Percentiles rank a stretch among this genome's conserved stretches.
These are phyloP conservation scores for Oscheius sp. DNA, from an alignment of 1,140 invertebrate species.

Conservation along the genomic window DNA sequence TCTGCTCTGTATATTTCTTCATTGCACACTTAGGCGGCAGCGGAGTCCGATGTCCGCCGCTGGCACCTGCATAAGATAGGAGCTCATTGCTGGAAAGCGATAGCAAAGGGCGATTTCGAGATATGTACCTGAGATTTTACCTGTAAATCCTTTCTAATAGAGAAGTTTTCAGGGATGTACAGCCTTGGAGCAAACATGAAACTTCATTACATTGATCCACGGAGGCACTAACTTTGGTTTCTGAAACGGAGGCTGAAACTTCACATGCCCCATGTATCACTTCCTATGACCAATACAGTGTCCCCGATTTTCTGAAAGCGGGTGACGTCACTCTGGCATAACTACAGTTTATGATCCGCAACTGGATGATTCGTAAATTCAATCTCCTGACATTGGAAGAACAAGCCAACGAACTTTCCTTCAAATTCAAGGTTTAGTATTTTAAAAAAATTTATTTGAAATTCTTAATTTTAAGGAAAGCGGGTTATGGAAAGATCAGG, in stretches of 20 bases:
- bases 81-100: too few relatives aligned
- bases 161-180: conserved; percentile 26
- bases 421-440: neutral
- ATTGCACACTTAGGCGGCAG: too few relatives aligned
- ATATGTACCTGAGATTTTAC: neutral
- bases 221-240: conserved; percentile 47
- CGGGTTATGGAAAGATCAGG: conserved; percentile 28
- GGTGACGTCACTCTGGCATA: conserved; percentile 77
- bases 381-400: conserved; percentile 31
- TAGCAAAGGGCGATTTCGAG: too few relatives aligned
- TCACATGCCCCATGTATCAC: conserved; percentile 64
- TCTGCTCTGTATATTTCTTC: neutral
- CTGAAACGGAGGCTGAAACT: conserved; percentile 38
- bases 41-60: too few relatives aligned
- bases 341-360: conserved; percentile 75
- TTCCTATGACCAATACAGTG: conserved; percentile 83
- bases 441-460: neutral
- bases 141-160: neutral
- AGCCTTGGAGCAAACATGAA: conserved; percentile 37
- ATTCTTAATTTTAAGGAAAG: conserved; percentile 25
- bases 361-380: conserved; percentile 67
- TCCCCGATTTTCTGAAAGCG: conserved; percentile 77
- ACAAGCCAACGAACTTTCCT: neutral
- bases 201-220: conserved; percentile 45
- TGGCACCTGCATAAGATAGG: too few relatives aligned